Evolutionary conservation across 2,888 invertebrate species (phyloP).

Genomic region (Argyresthia goedartella): DNA sequence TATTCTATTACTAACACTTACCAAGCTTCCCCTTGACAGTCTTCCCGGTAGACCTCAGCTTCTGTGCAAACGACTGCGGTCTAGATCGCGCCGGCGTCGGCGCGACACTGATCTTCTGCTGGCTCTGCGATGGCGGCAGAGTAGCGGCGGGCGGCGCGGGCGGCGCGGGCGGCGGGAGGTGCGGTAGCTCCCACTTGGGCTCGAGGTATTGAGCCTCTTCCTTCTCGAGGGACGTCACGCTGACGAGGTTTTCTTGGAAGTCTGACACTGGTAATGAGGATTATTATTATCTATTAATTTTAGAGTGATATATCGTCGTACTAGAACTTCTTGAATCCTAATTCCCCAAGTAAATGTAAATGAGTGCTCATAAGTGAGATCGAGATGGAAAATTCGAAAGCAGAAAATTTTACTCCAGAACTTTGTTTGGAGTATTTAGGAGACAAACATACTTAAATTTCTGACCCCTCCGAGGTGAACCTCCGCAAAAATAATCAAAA

Average conservation of each 20-base stretch:
- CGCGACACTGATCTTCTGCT: constrained; percentile 10
- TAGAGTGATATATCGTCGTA: background rate
- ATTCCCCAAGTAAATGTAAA: too few relatives aligned
- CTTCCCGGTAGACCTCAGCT: constrained; percentile 86
- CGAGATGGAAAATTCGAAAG: too few relatives aligned
- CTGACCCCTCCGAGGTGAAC: too few relatives aligned
- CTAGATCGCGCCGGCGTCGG: constrained; percentile 41
- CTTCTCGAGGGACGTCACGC: constrained; percentile 50
- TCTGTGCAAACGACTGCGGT: constrained; percentile 91
- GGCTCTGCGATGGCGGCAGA: constrained; percentile 16
- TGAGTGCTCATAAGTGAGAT: too few relatives aligned
- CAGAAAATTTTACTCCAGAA: too few relatives aligned
- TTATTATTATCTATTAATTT: background rate
- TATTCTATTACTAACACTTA: constrained; percentile 14
- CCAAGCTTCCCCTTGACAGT: constrained; percentile 80
- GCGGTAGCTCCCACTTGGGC: constrained; percentile 14
- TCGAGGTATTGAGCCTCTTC: constrained; percentile 29
- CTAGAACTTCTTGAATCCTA: too few relatives aligned
- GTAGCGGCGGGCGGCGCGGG: constrained; percentile 13
- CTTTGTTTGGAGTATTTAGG: too few relatives aligned
- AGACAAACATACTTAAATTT: too few relatives aligned
- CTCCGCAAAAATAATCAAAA: too few relatives aligned
- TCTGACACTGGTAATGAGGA: constrained; percentile 65
- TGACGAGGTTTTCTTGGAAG: constrained; percentile 71
- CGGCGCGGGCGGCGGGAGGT: constrained; percentile 15